These are phyloP conservation scores for Drosophila erecta DNA, from an alignment of 1,140 invertebrate species.

Conservation along the genomic window DNA sequence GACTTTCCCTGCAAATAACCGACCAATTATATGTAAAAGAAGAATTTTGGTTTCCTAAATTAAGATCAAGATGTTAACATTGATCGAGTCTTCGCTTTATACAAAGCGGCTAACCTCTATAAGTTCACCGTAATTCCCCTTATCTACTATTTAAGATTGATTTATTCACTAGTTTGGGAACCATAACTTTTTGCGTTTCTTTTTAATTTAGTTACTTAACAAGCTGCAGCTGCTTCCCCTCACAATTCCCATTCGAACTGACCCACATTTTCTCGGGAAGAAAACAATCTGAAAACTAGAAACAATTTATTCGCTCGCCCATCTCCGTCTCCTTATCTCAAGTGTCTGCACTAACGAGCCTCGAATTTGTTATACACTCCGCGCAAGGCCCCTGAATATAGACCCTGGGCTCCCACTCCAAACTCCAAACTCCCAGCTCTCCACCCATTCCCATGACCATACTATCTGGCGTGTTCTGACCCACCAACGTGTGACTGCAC, in stretches of 20 bases:
- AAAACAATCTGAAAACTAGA: slow-evolving; percentile 41
- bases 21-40: no score
- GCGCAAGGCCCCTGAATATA: slow-evolving; percentile 6
- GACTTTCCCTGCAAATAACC: no score
- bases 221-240: slow-evolving; percentile 6
- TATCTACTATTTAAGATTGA: neutral
- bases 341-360: slow-evolving; percentile 77
- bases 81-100: no score
- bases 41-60: neutral
- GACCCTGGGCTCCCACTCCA: slow-evolving; percentile 4
- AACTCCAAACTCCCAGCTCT: neutral
- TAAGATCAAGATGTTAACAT: neutral
- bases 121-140: no score
- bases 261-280: slow-evolving; percentile 29
- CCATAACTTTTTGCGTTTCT: neutral
- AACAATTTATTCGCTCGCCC: slow-evolving; percentile 58
- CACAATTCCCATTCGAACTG: slow-evolving; percentile 15
- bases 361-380: slow-evolving; percentile 65
- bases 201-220: slow-evolving; percentile 1
- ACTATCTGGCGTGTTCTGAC: slow-evolving; percentile 10
- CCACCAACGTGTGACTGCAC: slow-evolving; percentile 37
- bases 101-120: no score
- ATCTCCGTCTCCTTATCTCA: slow-evolving; percentile 65
- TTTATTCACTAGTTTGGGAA: slow-evolving; percentile 8
- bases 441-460: neutral